Conservation (phyloP, 2,113 vertebrate genomes). For the Malurus alboscapulatus region DNA sequence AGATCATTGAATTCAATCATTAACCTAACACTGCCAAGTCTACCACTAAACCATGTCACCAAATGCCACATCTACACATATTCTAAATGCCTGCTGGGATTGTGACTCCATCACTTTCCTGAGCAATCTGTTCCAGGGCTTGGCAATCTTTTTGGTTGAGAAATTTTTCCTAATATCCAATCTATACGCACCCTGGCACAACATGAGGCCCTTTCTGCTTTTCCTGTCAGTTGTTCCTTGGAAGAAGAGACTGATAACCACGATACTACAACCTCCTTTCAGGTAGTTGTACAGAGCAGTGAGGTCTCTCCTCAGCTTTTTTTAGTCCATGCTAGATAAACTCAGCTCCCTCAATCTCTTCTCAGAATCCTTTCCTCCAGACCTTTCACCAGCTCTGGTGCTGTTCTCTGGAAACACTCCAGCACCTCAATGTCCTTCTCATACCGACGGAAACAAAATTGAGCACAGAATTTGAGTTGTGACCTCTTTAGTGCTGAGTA, state of each 20-base stretch:
- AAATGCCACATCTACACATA: fast-evolving
- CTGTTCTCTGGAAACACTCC: background rate
- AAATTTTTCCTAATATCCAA: background rate
- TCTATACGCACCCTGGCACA: background rate
- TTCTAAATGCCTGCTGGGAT: background rate
- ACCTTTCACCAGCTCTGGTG: background rate
- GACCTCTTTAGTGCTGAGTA: background rate
- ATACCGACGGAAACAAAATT: background rate
- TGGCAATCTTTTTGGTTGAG: background rate
- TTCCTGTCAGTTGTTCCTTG: background rate
- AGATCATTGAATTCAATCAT: background rate
- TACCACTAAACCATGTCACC: background rate
- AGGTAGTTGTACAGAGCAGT: fast-evolving
- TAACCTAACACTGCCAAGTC: background rate
- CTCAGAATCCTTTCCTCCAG: background rate
- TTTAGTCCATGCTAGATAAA: background rate
- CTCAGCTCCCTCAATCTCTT: background rate
- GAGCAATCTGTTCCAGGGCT: background rate
- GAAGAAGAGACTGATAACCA: background rate
- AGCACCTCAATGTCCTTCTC: background rate
- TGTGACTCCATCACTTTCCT: background rate
- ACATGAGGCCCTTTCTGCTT: background rate
- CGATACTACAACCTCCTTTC: background rate
- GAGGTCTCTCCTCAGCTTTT: background rate
- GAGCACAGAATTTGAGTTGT: fast-evolving